These are phyloP conservation scores for Semotilus atromaculatus DNA, from an alignment of 2,797 vertebrate genomes.

Conservation along the genomic window DNA sequence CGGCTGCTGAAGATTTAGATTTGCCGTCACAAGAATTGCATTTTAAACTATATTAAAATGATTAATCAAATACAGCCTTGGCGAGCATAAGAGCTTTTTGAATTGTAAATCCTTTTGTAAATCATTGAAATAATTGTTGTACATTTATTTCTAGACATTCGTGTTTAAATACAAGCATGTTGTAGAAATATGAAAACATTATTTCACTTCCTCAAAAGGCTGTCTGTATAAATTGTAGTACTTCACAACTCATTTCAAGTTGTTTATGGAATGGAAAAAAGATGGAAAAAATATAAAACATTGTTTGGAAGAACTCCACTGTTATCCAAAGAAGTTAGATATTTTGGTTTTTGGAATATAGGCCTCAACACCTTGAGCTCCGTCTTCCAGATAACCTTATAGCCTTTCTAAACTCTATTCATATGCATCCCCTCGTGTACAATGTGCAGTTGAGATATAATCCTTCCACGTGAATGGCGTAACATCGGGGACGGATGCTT, in stretches of 20 bases:
- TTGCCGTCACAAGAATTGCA: no score
- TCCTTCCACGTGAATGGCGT: not conserved
- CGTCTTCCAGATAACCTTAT: constrained; percentile 4
- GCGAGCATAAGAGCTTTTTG: not conserved
- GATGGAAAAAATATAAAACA: not conserved
- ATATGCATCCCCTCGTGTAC: not conserved
- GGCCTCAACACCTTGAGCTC: not conserved
- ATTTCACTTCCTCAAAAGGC: not conserved
- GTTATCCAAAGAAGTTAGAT: not conserved
- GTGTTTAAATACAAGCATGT: not conserved
- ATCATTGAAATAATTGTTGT: not conserved
- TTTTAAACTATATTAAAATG: not conserved
- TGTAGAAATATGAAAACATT: not conserved
- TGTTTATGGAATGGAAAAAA: constrained; percentile 1
- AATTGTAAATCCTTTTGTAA: not conserved
- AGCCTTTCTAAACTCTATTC: not conserved
- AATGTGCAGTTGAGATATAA: not conserved
- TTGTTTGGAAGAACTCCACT: constrained; percentile 1
- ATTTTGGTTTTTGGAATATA: constrained; percentile 8
- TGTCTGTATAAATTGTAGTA: not conserved
- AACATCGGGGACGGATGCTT: not conserved
- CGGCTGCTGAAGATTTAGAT: no score
- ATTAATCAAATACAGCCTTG: not conserved
- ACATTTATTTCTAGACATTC: not conserved
- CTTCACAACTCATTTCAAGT: constrained; percentile 4